Base-by-base conservation (phyloP, 2,888 invertebrate species). In the Pollenia amentaria region DNA sequence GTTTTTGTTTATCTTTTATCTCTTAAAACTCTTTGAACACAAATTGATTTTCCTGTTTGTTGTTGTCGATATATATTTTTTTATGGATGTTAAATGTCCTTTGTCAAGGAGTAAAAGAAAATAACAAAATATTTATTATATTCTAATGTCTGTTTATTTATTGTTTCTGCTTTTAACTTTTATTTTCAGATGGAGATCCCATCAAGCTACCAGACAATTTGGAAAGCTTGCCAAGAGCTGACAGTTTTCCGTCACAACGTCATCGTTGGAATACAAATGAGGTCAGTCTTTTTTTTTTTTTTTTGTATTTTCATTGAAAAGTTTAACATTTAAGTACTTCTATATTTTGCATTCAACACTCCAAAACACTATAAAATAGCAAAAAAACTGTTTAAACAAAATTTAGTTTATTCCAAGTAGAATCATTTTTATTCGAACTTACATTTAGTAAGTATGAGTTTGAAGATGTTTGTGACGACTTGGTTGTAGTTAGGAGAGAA, bases 251-350 rank as follows among this genome's bases (percentile, higher is more conserved):
- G 89, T 96, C 96, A 90, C 98, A 98, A 94, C 95, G 98, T 93
- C 98, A 99, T 94, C 96, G 98, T 90, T 99, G 99, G 99, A 99
- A 99, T 96, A 99, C 98, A 93, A 99, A 99, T 95, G 99, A 99
- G 97, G 99, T 98, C 93, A 95, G 95, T 92, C 90, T 87, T 88
- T 83, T 88, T 88, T 51, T 67, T 48, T 48, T 40, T 18, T 70
- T 40, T 42, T 46, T 18, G 1, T 51, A 64, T 46, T 79, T 57
- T 16, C 16, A 60, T 77, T 85, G 57, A 21, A 48, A 67, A 29
- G 57, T 72, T 84, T 60, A 79, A 55, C 51, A 82, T 46, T 65
- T 18, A 62, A 53, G 46, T 80, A 77, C 67, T 73, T 67, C 60
- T 48, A 77, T 84, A 65, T 79, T 84, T 84, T 73, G 79, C 78